A percentile compares a stretch with the other conserved stretches of the same genome.
Conservation (phyloP, 92 coral and sea anemone species). For the Desmophyllum pertusum region DNA sequence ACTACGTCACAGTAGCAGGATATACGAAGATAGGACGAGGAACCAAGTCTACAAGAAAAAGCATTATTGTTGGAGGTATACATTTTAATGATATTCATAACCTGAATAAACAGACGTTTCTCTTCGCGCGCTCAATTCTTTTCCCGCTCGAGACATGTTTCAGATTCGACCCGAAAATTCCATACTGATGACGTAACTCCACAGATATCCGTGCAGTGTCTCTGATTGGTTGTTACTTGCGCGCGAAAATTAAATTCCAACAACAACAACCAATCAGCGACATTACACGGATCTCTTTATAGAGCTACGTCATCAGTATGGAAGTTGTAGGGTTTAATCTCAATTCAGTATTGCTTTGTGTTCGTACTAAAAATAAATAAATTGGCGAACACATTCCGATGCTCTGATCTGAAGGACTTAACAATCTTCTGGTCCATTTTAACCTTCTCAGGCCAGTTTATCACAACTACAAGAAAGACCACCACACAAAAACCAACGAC, state of each 20-base stretch:
- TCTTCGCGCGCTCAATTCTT: neutral
- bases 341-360: too few relatives aligned
- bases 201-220: neutral
- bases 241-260: too few relatives aligned
- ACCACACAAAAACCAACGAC: neutral
- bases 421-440: too few relatives aligned
- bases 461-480: neutral
- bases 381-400: too few relatives aligned
- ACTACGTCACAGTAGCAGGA: slow-evolving; percentile 62
- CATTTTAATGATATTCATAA: neutral
- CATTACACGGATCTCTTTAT: neutral
- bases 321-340: too few relatives aligned
- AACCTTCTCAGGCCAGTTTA: neutral
- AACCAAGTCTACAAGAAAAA: slow-evolving; percentile 4
- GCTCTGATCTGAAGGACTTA: too few relatives aligned
- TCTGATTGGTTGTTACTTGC: neutral
- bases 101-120: neutral
- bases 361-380: too few relatives aligned
- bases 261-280: neutral
- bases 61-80: slow-evolving; percentile 26
- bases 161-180: neutral
- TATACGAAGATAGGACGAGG: slow-evolving; percentile 62
- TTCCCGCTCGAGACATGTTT: neutral
- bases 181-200: neutral
- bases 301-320: too few relatives aligned